Evolutionary conservation across 2,888 invertebrate genomes (phyloP).

Genomic region (Drosophila mayaguana): DNA sequence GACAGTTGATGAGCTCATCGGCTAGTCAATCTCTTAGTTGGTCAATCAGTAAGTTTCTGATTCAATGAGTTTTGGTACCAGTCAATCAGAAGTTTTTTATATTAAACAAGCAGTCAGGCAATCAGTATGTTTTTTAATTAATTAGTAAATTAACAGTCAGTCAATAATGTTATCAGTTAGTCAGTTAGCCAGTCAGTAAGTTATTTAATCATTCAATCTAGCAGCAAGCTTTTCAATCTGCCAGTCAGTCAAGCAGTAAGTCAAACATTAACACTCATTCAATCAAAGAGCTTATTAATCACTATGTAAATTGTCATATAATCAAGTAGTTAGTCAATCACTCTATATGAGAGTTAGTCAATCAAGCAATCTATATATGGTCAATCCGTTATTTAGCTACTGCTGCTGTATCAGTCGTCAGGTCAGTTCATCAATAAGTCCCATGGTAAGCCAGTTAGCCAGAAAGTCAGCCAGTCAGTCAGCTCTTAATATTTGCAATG

Average conservation of each 20-base stretch:
- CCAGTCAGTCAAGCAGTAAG: too few relatives aligned
- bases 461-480: not conserved
- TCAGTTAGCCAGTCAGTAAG: too few relatives aligned
- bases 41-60: not conserved
- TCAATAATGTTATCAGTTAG: too few relatives aligned
- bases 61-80: not conserved
- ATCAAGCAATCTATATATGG: not conserved
- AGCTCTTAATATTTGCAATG: too few relatives aligned
- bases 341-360: too few relatives aligned
- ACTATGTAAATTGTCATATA: not conserved
- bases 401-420: not conserved
- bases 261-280: not conserved
- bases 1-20: not conserved
- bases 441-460: not conserved
- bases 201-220: too few relatives aligned
- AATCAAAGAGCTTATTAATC: not conserved
- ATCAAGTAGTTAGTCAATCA: too few relatives aligned
- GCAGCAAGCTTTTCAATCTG: too few relatives aligned
- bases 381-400: not conserved
- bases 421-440: not conserved
- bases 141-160: too few relatives aligned
- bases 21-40: not conserved
- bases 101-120: not conserved
- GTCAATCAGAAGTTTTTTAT: not conserved
- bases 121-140: not conserved